Base-by-base conservation (phyloP, 2,888 invertebrate genomes). In the Cephus sareptanus region DNA sequence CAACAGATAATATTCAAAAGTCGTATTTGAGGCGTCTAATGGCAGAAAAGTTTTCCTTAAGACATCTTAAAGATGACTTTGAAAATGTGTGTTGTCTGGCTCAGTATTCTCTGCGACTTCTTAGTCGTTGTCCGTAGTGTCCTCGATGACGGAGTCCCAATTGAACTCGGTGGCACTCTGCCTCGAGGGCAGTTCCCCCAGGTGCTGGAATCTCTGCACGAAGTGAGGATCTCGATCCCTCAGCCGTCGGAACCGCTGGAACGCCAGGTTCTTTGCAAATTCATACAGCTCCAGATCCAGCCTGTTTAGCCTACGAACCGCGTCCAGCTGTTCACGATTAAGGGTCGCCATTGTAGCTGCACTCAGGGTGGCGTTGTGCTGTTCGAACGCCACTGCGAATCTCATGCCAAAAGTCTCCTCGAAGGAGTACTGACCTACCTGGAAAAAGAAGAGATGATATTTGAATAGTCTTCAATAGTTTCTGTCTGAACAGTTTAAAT, bases 261-360 rank as follows among this genome's bases (percentile, higher is more conserved):
- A 95, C 92, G 99, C 95, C 83, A 99, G 94, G 90, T 95, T 95
- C 92, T 96, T 96, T 76, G 99, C 99, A 92, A 96, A 99, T 84
- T 96, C 95, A 91, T 99, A 99, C 77, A 99, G 94, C 92, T 98
- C 96, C 79, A 98, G 93, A 92, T 99, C 99, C 83, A 99, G 93
- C 81, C 95, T 94, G 93, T 99, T 99, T 83, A 97, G 94, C 87
- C 94, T 93, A 85, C 95, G 94, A 86, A 99, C 95, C 90, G 94
- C 94, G 35, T 95, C 93, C 81, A 97, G 93, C 91, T 98, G 97
- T 81, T 95, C 93, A 0, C 95, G 93, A 68, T 95, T 95, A 80
- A 98, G 93, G 79, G 95, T 95, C 30, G 95, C 95, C 87, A 97
- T 94, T 76, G 97, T 96, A 77, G 96, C 94, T 83, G 96, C 96